These are phyloP conservation scores for Anthrax anthrax DNA, from an alignment of 2,888 invertebrate species.

Conservation along the genomic window DNA sequence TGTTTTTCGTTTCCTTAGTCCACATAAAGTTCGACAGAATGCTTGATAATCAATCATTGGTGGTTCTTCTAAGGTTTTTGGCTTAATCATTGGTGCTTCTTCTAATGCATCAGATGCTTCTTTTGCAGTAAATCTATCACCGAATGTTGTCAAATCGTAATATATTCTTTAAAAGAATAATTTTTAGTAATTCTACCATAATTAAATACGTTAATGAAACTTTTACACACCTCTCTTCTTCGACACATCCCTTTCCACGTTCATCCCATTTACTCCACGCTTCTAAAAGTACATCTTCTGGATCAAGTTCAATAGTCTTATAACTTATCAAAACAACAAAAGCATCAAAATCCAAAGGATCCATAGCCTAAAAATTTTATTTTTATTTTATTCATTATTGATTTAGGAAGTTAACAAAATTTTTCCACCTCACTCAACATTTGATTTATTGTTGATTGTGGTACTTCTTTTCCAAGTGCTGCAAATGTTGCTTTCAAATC, in stretches of 20 bases:
- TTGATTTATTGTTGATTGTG: constrained; percentile 41
- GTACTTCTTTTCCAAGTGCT: constrained; percentile 43
- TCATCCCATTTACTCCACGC: constrained; percentile 51
- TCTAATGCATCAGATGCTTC: constrained; percentile 49
- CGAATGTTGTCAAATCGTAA: constrained; percentile 48
- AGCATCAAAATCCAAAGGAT: constrained; percentile 46
- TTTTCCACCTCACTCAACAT: constrained; percentile 47
- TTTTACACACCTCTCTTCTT: constrained; percentile 40
- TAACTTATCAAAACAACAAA: constrained; percentile 47
- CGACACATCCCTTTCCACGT: constrained; percentile 45
- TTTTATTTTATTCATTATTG: background rate
- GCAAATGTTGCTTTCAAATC: constrained; percentile 48
- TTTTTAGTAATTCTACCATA: background rate
- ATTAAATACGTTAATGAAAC: background rate
- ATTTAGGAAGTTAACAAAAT: constrained; percentile 7
- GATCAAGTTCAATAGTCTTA: constrained; percentile 46
- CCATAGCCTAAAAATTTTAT: constrained; percentile 26
- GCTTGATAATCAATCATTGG: constrained; percentile 50
- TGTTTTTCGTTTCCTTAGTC: constrained; percentile 38
- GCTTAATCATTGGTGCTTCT: constrained; percentile 44
- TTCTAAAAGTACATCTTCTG: constrained; percentile 46
- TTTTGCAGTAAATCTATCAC: constrained; percentile 46
- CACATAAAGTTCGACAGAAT: constrained; percentile 46
- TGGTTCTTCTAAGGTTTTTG: constrained; percentile 33
- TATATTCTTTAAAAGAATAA: constrained; percentile 38